Percentiles rank a stretch among this genome's conserved stretches.
These are phyloP conservation scores for Drosophila robusta DNA, from an alignment of 2,888 invertebrate genomes.

Conservation along the genomic window DNA sequence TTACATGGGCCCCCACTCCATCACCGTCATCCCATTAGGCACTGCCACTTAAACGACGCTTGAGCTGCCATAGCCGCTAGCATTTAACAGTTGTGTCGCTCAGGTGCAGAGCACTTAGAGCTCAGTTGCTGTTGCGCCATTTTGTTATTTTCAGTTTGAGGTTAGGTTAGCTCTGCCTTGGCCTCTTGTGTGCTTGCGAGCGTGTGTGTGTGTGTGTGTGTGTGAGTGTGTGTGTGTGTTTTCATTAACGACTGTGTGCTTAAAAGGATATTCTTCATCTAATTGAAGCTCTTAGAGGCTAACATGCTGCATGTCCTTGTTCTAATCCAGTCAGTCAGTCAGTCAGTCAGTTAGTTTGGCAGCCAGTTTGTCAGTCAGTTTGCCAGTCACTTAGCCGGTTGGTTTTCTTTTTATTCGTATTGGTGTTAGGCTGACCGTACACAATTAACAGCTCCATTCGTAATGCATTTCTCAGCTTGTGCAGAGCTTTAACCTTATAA, in stretches of 20 bases:
- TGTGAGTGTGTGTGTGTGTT: neutral
- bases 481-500: slow-evolving; percentile 43
- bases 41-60: slow-evolving; percentile 51
- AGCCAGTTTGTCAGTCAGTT: slow-evolving; percentile 21
- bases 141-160: slow-evolving; percentile 27
- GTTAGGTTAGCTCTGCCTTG: slow-evolving; percentile 5
- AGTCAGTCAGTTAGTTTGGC: slow-evolving; percentile 9
- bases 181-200: slow-evolving; percentile 4
- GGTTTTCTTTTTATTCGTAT: neutral
- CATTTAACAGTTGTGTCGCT: slow-evolving; percentile 38
- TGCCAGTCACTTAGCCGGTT: neutral
- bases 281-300: slow-evolving; percentile 40
- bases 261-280: slow-evolving; percentile 36
- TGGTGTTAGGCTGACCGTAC: slow-evolving; percentile 16
- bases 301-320: slow-evolving; percentile 20
- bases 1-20: neutral
- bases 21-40: neutral
- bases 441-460: slow-evolving; percentile 22
- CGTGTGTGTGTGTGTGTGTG: neutral
- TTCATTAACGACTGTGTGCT: neutral
- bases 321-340: slow-evolving; percentile 27
- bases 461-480: slow-evolving; percentile 50
- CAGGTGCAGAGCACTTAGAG: slow-evolving; percentile 35
- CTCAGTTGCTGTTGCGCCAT: slow-evolving; percentile 15
- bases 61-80: slow-evolving; percentile 46